Percentiles rank a stretch among this genome's conserved stretches.
Conservation (phyloP, 2,888 invertebrate species). For the Prostheceraeus crozeri region DNA sequence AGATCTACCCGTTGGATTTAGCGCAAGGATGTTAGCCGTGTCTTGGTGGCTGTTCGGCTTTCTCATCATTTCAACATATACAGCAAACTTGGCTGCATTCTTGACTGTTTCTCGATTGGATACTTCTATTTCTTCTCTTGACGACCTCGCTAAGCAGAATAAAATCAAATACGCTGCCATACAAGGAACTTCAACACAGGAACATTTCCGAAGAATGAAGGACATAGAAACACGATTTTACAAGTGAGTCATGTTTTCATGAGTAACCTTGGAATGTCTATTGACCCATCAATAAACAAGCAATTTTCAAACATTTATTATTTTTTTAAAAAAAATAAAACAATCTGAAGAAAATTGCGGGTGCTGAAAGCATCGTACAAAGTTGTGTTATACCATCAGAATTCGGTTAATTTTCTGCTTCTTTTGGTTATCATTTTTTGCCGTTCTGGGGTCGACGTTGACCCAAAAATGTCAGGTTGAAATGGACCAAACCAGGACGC, state of each 20-base stretch:
- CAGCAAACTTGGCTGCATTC: slow-evolving; percentile 93
- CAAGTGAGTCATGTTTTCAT: slow-evolving; percentile 69
- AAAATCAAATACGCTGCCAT: slow-evolving; percentile 89
- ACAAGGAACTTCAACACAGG: slow-evolving; percentile 77
- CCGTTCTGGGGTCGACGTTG: no score
- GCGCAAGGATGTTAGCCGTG: slow-evolving; percentile 85
- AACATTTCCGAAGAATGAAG: slow-evolving; percentile 90
- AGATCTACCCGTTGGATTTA: slow-evolving; percentile 69
- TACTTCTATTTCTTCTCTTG: slow-evolving; percentile 78
- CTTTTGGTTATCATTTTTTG: no score
- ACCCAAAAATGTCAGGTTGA: no score
- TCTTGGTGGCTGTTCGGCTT: slow-evolving; percentile 99
- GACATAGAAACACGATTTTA: slow-evolving; percentile 87
- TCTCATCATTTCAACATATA: slow-evolving; percentile 95
- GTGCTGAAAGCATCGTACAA: no score
- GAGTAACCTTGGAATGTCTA: no score
- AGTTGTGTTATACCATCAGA: no score
- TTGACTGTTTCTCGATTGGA: slow-evolving; percentile 80
- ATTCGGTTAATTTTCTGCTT: no score
- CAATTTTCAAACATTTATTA: no score
- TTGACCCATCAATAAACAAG: no score
- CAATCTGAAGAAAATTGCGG: no score
- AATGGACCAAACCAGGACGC: no score
- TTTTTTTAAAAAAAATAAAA: no score
- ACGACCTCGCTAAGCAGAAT: slow-evolving; percentile 87